phyloP scores from a whole-genome alignment of 1,140 invertebrate species.

The Drosophila watanabei region DNA sequence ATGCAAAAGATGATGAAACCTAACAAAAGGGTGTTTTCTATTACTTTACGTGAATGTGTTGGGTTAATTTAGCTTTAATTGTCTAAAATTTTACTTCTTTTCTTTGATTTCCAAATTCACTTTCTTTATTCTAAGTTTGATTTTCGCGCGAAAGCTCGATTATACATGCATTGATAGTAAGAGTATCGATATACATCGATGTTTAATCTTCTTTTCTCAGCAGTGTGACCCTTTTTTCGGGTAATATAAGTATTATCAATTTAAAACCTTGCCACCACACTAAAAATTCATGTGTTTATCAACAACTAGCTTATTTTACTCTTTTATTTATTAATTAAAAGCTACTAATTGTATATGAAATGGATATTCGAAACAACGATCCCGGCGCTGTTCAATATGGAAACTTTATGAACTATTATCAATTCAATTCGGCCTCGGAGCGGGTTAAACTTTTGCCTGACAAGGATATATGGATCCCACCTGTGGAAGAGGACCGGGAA shows the following conservation, averaged over 20 bases:
- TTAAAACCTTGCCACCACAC: not conserved
- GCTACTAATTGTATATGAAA: not conserved
- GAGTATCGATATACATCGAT: not conserved
- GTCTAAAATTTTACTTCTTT: too few relatives aligned
- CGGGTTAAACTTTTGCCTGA: slow-evolving; percentile 89
- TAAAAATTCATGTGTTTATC: not conserved
- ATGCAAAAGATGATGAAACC: slow-evolving; percentile 28
- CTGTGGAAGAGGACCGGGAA: not conserved
- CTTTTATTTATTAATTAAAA: not conserved
- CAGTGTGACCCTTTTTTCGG: not conserved
- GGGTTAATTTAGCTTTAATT: too few relatives aligned
- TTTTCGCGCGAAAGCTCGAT: not conserved
- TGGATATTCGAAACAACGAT: slow-evolving; percentile 85
- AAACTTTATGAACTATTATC: slow-evolving; percentile 95
- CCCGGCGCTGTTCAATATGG: slow-evolving; percentile 92
- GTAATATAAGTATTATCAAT: not conserved
- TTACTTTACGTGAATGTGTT: not conserved
- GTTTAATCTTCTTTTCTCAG: not conserved
- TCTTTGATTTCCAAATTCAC: not conserved
- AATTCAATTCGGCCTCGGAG: slow-evolving; percentile 90
- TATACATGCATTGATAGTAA: not conserved
- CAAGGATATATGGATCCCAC: slow-evolving; percentile 86
- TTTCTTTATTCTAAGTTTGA: not conserved
- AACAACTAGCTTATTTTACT: too few relatives aligned
- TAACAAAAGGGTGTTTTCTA: not conserved